A percentile compares a stretch with the other conserved stretches of the same genome.
Conservation (phyloP, 2,797 vertebrate species). For the Ficedula albicollis region DNA sequence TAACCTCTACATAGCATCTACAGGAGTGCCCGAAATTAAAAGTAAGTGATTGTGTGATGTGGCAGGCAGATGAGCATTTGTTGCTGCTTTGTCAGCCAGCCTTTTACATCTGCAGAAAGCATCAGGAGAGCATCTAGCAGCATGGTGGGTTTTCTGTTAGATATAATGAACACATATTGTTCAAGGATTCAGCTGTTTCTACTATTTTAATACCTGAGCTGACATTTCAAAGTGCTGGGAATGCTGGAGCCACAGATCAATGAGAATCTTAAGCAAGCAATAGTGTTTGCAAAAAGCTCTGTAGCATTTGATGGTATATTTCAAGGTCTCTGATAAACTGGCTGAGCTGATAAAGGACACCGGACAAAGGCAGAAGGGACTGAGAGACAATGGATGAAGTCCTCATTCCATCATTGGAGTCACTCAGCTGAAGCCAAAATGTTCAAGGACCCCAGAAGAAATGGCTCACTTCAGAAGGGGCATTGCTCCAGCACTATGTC, state of each 20-base stretch:
- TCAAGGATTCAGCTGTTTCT: neutral
- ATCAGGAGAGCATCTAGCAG: neutral
- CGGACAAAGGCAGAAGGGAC: neutral
- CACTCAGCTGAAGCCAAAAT: neutral
- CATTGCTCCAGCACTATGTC: neutral
- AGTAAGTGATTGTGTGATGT: neutral
- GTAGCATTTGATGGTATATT: neutral
- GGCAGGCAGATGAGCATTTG: neutral
- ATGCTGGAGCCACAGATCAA: neutral
- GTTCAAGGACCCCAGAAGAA: neutral
- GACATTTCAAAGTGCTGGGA: neutral
- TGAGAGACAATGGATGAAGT: neutral
- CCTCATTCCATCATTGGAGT: neutral
- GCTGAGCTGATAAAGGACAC: neutral
- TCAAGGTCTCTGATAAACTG: neutral
- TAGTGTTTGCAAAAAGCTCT: conserved; percentile 2
- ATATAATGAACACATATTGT: neutral
- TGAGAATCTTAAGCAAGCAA: neutral
- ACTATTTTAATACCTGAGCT: neutral
- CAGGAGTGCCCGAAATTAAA: neutral
- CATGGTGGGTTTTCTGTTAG: neutral
- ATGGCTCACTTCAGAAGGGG: neutral
- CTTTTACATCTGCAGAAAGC: neutral
- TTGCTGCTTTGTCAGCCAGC: neutral
- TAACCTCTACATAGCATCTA: neutral